phyloP scores from a whole-genome alignment of 2,888 invertebrate genomes.

The Lampropteryx suffumata region DNA sequence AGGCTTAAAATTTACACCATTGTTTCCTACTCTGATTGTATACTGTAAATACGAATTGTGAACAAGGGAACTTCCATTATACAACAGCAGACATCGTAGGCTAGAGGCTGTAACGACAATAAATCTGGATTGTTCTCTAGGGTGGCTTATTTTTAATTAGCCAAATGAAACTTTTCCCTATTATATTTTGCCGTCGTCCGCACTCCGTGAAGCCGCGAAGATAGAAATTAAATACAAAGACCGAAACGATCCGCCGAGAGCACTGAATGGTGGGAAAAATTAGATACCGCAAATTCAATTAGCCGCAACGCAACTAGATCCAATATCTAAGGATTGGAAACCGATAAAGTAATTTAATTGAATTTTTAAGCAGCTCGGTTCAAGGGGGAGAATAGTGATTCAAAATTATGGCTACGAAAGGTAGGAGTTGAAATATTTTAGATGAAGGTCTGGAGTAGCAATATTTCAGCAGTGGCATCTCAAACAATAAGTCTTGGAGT shows the following conservation, averaged over 20 bases:
- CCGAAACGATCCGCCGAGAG: constrained; percentile 46
- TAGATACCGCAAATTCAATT: constrained; percentile 70
- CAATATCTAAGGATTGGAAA: constrained; percentile 57
- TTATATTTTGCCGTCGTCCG: constrained; percentile 64
- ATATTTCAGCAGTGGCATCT: constrained; percentile 64
- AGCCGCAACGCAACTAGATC: constrained; percentile 61
- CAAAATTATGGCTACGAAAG: constrained; percentile 31
- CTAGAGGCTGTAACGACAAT: constrained; percentile 63
- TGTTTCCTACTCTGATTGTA: neutral
- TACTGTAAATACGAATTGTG: constrained; percentile 45
- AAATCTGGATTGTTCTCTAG: constrained; percentile 67
- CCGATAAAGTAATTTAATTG: constrained; percentile 56
- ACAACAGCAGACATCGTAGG: constrained; percentile 56
- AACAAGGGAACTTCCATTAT: constrained; percentile 59
- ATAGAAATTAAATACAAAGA: constrained; percentile 69
- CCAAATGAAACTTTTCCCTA: constrained; percentile 77
- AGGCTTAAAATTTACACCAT: too few relatives aligned
- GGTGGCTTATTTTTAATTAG: constrained; percentile 77
- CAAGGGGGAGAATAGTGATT: constrained; percentile 23
- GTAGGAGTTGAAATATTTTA: constrained; percentile 40
- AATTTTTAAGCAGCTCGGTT: constrained; percentile 44
- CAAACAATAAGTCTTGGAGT: constrained; percentile 69
- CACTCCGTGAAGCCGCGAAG: constrained; percentile 45
- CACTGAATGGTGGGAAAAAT: constrained; percentile 54
- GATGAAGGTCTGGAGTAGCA: constrained; percentile 45